phyloP scores from a whole-genome alignment of 2,888 invertebrate genomes.

The Charanyca ferruginea region DNA sequence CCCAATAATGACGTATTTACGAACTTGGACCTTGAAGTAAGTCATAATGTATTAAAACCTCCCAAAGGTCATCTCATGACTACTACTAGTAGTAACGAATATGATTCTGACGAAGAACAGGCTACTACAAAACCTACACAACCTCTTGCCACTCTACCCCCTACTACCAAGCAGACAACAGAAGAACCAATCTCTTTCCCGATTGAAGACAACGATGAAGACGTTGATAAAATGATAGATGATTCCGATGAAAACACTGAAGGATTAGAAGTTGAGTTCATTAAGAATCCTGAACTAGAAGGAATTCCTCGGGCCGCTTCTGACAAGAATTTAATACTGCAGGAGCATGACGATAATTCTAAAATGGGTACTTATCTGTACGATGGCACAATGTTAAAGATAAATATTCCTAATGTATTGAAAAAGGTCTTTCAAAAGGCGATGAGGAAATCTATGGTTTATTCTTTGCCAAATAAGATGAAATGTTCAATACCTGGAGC shows the following conservation, averaged over 20 bases:
- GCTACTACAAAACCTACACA: not conserved
- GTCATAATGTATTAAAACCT: not conserved
- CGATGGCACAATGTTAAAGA: conserved; percentile 54
- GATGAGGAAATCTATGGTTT: conserved; percentile 75
- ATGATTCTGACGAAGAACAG: conserved; percentile 44
- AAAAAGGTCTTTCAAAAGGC: conserved; percentile 71
- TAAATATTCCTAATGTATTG: conserved; percentile 69
- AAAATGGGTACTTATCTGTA: conserved; percentile 5
- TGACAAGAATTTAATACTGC: not conserved
- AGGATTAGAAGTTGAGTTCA: conserved; percentile 20
- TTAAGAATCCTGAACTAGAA: not conserved
- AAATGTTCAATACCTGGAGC: conserved; percentile 72
- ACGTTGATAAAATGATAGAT: conserved; percentile 34
- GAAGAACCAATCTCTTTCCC: conserved; percentile 50
- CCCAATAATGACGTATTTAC: not conserved
- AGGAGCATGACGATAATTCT: not conserved
- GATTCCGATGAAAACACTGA: not conserved
- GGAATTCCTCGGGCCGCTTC: not conserved
- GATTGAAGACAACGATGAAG: conserved; percentile 44
- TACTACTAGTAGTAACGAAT: conserved; percentile 34
- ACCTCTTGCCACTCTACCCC: not conserved
- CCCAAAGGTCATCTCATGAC: too few species aligned
- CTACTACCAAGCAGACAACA: not conserved
- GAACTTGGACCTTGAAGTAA: not conserved
- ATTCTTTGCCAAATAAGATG: conserved; percentile 62